Evolutionary conservation across 1,140 invertebrate species (phyloP).

Genomic region (Tetragonula clypearis): DNA sequence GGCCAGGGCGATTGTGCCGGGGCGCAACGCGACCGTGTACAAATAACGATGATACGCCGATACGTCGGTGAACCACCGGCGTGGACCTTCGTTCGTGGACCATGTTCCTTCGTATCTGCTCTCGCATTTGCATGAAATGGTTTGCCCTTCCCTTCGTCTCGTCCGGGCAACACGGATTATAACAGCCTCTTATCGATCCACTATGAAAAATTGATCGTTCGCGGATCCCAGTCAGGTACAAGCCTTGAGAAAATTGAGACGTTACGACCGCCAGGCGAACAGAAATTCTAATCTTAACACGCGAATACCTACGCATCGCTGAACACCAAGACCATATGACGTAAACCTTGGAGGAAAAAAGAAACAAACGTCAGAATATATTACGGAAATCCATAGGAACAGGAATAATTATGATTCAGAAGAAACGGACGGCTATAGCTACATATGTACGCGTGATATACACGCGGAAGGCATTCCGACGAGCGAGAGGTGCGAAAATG

Average conservation of each 20-base stretch:
- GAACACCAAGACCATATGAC: not conserved
- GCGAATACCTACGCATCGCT: not conserved
- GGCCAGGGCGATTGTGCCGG: not conserved
- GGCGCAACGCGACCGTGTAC: constrained; percentile 33
- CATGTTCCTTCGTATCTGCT: constrained; percentile 16
- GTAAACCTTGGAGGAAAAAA: not conserved
- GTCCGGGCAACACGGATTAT: not conserved
- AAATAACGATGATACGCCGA: constrained; percentile 49
- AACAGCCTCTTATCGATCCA: not conserved
- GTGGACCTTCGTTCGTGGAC: not conserved
- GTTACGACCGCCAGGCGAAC: not conserved
- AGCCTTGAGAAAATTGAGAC: not conserved
- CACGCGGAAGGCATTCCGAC: not conserved
- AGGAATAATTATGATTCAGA: not conserved
- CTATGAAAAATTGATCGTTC: not conserved
- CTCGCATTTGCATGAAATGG: constrained; percentile 12
- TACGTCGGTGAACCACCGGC: not conserved
- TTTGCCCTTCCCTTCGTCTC: not conserved
- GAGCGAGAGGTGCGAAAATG: not conserved
- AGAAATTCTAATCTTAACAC: not conserved
- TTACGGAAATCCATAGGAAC: not conserved
- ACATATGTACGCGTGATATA: too few species aligned
- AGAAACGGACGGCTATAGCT: too few species aligned
- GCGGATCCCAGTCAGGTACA: not conserved
- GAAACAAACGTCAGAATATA: not conserved